Evolutionary conservation across 2,797 vertebrate genomes (phyloP).

Genomic region (Danio albolineatus): DNA sequence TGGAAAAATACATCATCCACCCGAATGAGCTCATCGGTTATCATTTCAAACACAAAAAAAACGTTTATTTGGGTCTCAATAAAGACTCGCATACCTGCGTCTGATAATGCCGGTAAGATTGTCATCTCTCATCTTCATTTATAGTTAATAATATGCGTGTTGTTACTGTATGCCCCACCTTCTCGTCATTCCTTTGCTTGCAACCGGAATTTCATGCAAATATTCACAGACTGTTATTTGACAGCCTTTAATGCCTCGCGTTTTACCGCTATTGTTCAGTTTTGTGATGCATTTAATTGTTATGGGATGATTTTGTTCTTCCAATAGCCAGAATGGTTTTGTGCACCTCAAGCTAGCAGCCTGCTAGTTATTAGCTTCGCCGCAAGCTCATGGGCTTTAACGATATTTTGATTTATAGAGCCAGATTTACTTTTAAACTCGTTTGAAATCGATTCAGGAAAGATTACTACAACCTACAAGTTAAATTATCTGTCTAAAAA

Average conservation of each 20-base stretch:
- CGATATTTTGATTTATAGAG: neutral
- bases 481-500: neutral
- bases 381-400: neutral
- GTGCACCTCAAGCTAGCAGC: slow-evolving; percentile 11
- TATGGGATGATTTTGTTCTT: neutral
- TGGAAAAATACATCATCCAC: slow-evolving; percentile 31
- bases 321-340: neutral
- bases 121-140: slow-evolving; percentile 32
- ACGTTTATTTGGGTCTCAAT: neutral
- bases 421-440: neutral
- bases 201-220: slow-evolving; percentile 10
- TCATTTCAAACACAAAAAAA: neutral
- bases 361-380: slow-evolving; percentile 36
- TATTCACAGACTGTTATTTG: slow-evolving; percentile 4
- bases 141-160: neutral
- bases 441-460: neutral
- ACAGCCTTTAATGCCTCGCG: neutral
- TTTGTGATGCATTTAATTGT: neutral
- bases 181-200: slow-evolving; percentile 16
- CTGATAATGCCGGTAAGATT: slow-evolving; percentile 78
- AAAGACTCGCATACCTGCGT: neutral
- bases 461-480: too few relatives aligned
- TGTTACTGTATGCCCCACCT: slow-evolving; percentile 36
- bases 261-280: neutral
- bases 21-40: slow-evolving; percentile 11